Evolutionary conservation across 92 coral and sea anemone species (phyloP).

Genomic region (Pocillopora meandrina): DNA sequence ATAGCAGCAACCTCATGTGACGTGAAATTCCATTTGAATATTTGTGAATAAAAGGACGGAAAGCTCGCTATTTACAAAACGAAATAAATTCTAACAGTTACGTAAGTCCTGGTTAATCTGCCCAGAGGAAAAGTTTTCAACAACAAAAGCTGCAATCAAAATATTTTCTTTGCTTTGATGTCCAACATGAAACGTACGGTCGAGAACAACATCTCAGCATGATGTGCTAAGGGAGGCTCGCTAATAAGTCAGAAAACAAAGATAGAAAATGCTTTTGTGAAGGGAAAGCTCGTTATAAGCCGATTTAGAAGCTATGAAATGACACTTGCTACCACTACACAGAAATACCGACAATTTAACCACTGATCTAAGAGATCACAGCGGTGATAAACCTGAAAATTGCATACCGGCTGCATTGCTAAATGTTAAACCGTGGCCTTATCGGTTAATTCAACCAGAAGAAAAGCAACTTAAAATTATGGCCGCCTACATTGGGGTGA

Average conservation of each 20-base stretch:
- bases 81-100: neutral
- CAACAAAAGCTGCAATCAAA: neutral
- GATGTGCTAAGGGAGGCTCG: neutral
- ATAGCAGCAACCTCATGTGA: neutral
- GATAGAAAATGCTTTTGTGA: constrained; percentile 2
- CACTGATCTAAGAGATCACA: constrained; percentile 1
- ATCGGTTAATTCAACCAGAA: constrained; percentile 3
- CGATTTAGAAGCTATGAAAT: constrained; percentile 17
- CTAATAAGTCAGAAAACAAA: neutral
- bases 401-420: neutral
- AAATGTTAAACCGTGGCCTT: constrained; percentile 1
- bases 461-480: neutral
- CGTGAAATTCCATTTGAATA: constrained; percentile 18
- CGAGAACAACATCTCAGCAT: constrained; percentile 15
- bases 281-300: constrained; percentile 16
- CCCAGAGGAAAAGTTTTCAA: neutral
- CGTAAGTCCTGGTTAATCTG: neutral
- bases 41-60: neutral
- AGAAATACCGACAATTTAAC: constrained; percentile 5
- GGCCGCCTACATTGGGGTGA: neutral
- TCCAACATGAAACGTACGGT: neutral
- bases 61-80: neutral
- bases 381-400: constrained; percentile 3
- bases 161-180: constrained; percentile 3
- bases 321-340: neutral